These are phyloP conservation scores for Dromococcyx pavoninus DNA, from an alignment of 2,797 vertebrate genomes.

Conservation along the genomic window DNA sequence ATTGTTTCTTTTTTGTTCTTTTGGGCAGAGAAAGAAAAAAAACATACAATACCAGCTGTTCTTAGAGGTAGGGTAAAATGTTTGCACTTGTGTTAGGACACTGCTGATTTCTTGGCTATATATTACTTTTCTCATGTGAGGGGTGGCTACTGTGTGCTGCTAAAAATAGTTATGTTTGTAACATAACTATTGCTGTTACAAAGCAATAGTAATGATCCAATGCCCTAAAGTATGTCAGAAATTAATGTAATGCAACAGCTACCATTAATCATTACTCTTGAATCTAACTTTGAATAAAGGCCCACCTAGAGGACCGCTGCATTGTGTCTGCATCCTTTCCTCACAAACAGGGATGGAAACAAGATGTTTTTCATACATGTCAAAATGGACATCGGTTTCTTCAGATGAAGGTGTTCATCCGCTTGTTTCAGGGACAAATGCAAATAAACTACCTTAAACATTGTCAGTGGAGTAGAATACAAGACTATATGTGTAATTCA, in stretches of 20 bases:
- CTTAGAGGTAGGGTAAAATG: background rate
- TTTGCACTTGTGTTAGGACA: background rate
- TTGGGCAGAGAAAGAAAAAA: background rate
- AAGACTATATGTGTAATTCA: background rate
- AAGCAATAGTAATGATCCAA: background rate
- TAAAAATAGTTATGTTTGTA: too few relatives aligned
- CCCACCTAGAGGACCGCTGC: background rate
- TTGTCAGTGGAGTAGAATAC: background rate
- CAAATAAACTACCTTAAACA: background rate
- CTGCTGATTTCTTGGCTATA: background rate
- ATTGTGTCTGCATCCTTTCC: background rate
- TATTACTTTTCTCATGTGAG: background rate
- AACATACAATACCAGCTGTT: accelerated
- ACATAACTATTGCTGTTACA: too few relatives aligned
- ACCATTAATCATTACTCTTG: background rate
- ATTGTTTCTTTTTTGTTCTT: background rate
- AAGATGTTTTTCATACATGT: background rate
- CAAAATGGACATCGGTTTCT: background rate
- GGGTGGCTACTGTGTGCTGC: background rate
- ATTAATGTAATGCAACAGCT: background rate
- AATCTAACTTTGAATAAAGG: background rate
- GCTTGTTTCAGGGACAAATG: background rate
- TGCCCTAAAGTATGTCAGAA: background rate
- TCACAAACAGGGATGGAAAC: background rate
- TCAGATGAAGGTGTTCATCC: background rate